Evolutionary conservation across 2,113 vertebrate genomes (phyloP).

Genomic region (Peromyscus californicus): DNA sequence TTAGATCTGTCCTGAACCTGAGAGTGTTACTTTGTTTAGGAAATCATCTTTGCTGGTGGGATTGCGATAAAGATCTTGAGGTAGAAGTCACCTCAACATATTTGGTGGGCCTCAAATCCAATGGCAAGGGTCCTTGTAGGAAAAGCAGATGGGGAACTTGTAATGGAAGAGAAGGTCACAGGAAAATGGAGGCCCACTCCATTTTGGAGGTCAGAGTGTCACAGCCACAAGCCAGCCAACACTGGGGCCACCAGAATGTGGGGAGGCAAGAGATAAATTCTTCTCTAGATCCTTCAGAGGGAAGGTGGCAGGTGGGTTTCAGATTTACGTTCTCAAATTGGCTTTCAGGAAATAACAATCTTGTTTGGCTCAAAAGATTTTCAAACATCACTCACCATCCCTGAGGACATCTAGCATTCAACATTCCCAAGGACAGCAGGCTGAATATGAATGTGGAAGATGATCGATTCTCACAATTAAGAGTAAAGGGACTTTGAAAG

Average conservation of each 20-base stretch:
- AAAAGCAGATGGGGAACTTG: background rate
- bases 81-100: background rate
- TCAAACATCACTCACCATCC: background rate
- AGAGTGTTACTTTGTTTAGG: background rate
- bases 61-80: background rate
- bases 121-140: background rate
- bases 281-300: background rate
- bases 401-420: background rate
- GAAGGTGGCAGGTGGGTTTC: background rate
- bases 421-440: background rate
- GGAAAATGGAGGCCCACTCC: background rate
- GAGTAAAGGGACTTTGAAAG: background rate
- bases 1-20: background rate
- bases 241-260: background rate
- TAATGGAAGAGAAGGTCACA: background rate
- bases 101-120: background rate
- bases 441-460: background rate
- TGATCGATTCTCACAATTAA: background rate
- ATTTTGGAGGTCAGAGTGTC: background rate
- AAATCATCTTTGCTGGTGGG: background rate
- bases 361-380: constrained; percentile 34
- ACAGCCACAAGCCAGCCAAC: background rate
- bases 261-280: background rate
- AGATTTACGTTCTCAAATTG: background rate
- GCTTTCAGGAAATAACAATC: constrained; percentile 5